phyloP scores from a whole-genome alignment of 2,797 vertebrate genomes.

The Anniella stebbinsi region DNA sequence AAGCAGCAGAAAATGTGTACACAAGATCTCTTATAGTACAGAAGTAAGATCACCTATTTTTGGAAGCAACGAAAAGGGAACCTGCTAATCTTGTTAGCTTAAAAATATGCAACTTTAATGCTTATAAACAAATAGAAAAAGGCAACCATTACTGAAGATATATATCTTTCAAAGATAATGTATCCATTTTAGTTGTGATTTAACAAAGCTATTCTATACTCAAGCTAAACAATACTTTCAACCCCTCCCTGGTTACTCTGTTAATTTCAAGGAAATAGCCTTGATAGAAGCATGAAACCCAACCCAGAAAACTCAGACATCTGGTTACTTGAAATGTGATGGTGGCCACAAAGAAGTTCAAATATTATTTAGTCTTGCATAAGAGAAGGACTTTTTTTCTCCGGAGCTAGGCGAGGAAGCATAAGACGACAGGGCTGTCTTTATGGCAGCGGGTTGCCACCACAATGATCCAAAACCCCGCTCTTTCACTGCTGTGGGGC shows the following conservation, averaged over 20 bases:
- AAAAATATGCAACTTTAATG: background rate
- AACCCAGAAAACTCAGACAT: background rate
- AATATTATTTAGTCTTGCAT: background rate
- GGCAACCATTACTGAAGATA: background rate
- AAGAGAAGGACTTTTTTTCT: background rate
- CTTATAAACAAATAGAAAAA: background rate
- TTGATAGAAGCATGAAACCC: background rate
- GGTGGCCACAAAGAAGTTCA: background rate
- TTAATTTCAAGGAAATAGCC: background rate
- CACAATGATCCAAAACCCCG: too few relatives aligned
- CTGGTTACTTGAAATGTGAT: background rate
- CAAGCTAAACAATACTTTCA: constrained; percentile 2
- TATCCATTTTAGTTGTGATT: background rate
- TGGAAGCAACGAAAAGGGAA: background rate
- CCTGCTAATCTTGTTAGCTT: background rate
- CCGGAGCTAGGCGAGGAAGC: too few relatives aligned
- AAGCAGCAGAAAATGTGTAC: background rate
- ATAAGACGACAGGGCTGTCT: too few relatives aligned
- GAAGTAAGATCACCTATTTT: background rate
- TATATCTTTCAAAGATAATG: background rate
- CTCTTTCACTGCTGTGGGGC: too few relatives aligned
- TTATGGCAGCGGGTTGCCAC: too few relatives aligned
- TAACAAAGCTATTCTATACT: too few relatives aligned
- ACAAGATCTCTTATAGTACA: background rate
- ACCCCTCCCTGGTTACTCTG: background rate